Evolutionary conservation across 30 jellyfish, hydroid and myxozoan genomes (phyloP), one percentile per base, ranked within the genome.

Genomic region (Chironex yamaguchii): DNA sequence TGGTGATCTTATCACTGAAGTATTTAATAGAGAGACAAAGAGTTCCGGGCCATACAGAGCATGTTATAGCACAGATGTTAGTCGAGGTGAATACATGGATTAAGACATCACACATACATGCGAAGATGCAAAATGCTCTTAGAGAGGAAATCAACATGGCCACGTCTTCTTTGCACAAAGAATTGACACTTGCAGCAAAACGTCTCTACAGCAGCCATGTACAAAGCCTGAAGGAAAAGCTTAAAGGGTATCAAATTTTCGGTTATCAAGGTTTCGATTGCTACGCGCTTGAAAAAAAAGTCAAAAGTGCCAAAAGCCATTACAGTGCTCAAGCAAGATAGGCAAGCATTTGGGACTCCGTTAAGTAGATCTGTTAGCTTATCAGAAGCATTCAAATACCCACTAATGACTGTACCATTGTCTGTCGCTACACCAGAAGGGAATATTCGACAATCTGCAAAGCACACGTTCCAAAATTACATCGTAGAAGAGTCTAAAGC

Each of bases 361-460:
- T 62, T 66, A 3, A 66, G 79, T 62, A 66, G 30, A 14, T 27
- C 52, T 14, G 62, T 66, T 4, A 62, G 30, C 29, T 62, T 66
- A 17, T 62, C 26, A 24, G 29, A 14, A 27, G 66, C 72, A 52
- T 22, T 74, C 52, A 48, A 74, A 51, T 74, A 74, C 82, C 87
- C 87, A 29, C 49, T 74, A 42, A 74, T 79, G 29, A 52, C 87
- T 49, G 76, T 74, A 1, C 87, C 84, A 74, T 49, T 74, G 17
- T 24, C 79, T 79, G 51, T 74, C 28, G 87, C 82, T 36, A 51
- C 84, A 74, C 79, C 87, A n/a, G 87, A 30, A 74, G 87, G 87
- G 26, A 26, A 74, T 36, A 52, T 74, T 28, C 76, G 84, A 20
- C 87, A 74, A 79, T 48, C 79, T 42, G 4, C 62, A 24, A 74